Base-by-base conservation (phyloP, 1,140 invertebrate genomes). In the Whitmania pigra region DNA sequence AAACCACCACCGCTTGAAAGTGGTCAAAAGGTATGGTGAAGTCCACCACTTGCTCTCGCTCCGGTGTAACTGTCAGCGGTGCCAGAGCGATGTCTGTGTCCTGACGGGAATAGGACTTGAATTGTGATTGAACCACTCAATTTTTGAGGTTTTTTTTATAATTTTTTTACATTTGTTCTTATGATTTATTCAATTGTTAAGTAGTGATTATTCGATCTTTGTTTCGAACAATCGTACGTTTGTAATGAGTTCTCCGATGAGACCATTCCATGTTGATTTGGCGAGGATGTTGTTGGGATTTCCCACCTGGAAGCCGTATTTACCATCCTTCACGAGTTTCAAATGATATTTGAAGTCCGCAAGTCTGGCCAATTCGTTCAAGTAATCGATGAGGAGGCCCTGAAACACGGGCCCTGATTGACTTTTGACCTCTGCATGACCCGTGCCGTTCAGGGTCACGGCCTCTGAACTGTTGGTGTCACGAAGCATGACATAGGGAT, bases 161-260 rank as follows among this genome's bases (percentile, higher is more conserved):
- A 60, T 60, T 17, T 7, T n/a, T n/a, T 15, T 49, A 1, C 43
- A 0, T 49, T 49, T 49, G 9, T 49, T 49, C 9, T 17, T 0
- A 6, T 63, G 22, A 63, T 63, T n/a, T 15, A 63, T 63, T n/a
- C 31, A 36, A 36, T 3, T 2, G 31, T 36, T 36, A 36, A 36
- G 31, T 36, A 36, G 6, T 36, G 31, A 36, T 6, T 3, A 36
- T 36, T 36, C 31, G 31, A 36, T 36, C 53, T 27, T 36, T 31
- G 9, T 25, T 53, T 71, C 54, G 15, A 27, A 9, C 17, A 27
- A 25, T 22, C 40, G 17, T 20, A 73, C 72, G 13, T 73, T 68
- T 4, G 18, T 27, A 18, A 71, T 57, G 18, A 73, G 53, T 15
- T 72, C 72, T 7, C 72, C 72, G 66, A 73, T 53, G 7, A 73